phyloP scores from a whole-genome alignment of 1,140 invertebrate species.

The Solenopsis fugax region DNA sequence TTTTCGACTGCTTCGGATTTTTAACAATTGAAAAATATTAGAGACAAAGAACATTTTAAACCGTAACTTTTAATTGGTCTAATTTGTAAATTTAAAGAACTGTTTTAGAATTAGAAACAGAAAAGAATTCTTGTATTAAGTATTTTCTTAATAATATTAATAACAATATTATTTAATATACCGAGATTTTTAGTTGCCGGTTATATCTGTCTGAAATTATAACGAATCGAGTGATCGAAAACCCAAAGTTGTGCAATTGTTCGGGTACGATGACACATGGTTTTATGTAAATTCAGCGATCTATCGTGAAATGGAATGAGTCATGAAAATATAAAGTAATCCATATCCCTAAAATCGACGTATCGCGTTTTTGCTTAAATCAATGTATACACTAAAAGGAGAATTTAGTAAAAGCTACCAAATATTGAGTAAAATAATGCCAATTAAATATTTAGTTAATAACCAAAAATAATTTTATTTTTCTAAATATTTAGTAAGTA shows the following conservation, averaged over 20 bases:
- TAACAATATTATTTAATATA: neutral
- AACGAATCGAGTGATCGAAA: neutral
- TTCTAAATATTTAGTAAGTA: no score
- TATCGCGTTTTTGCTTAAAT: neutral
- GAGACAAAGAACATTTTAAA: neutral
- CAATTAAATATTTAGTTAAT: no score
- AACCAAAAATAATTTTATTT: no score
- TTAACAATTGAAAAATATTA: neutral
- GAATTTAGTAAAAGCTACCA: no score
- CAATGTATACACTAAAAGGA: no score
- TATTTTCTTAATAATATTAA: slow-evolving; percentile 7
- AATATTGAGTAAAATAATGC: no score
- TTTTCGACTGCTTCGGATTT: neutral
- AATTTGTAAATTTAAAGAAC: neutral
- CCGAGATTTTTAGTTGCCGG: neutral
- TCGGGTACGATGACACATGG: slow-evolving; percentile 11
- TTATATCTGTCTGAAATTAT: neutral
- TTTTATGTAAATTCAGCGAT: slow-evolving; percentile 46
- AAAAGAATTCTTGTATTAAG: neutral
- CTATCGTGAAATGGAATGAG: neutral
- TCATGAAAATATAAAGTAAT: slow-evolving; percentile 13
- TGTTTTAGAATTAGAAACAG: slow-evolving; percentile 2
- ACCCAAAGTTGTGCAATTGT: neutral
- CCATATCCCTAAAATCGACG: neutral
- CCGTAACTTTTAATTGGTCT: neutral